Evolutionary conservation across 2,113 vertebrate genomes (phyloP), one percentile per base, ranked within the genome.

Genomic region (Stegastes partitus): DNA sequence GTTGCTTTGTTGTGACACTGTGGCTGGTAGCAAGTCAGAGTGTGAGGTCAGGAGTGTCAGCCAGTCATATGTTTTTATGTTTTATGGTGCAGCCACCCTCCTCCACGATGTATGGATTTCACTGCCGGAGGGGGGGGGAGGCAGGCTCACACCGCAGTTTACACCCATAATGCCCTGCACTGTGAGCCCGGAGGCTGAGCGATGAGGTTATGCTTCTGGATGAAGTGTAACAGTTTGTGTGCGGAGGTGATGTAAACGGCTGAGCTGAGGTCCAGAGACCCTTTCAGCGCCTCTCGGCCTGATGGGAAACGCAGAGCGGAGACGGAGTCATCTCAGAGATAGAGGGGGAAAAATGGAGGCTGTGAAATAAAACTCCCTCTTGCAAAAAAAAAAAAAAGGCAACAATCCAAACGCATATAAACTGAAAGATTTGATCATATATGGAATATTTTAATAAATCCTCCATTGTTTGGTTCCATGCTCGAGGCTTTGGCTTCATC

Each of bases 171-270:
- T 51, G 65, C 39, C 23, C 66, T 57, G 25, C 7, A 74, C 72
- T 81, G 79, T 65, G 68, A 22, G 25, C 16, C 58, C 22, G 4
- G 16, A 56, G 68, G 76, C 74, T 59, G 56, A 66, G 18, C 16
- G 67, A 77, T 87, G 68, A 84, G 61, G 71, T 81, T 77, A 80
- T 54, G 10, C 62, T 61, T 66, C 23, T 51, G 58, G 65, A 80
- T 73, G 66, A 69, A 5, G 51, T 70, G 26, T 22, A 55, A 49
- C 26, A 22, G 3, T 21, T 18, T 44, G 66, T 14, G 53, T 57
- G 73, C 37, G 53, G 31, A 71, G 23, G 65, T 88, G 83, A 86
- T 77, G 79, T 61, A 79, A 79, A 77, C 59, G 70, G 51, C 64
- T 63, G 68, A 75, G 64, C 65, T 62, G 37, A 81, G 59, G 74